phyloP scores from a whole-genome alignment of 2,113 vertebrate genomes.

The Spermophilus dauricus region DNA sequence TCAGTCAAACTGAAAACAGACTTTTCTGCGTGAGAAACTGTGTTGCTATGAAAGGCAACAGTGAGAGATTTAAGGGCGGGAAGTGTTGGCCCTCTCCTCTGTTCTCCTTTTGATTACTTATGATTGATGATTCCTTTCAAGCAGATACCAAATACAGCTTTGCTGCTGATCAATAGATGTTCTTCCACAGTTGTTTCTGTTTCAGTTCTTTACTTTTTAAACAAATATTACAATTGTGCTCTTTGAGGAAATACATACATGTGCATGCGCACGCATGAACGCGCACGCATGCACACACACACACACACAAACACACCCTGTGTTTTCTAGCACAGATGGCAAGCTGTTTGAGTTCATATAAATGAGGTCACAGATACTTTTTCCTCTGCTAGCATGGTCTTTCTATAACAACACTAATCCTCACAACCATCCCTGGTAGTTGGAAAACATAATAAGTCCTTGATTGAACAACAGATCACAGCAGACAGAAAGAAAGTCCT shows the following conservation, averaged over 20 bases:
- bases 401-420: background rate
- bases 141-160: constrained; percentile 6
- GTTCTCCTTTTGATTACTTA: constrained; percentile 57
- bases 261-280: accelerated
- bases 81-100: constrained; percentile 17
- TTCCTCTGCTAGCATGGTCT: background rate
- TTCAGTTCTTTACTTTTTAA: constrained; percentile 39
- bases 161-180: constrained; percentile 44
- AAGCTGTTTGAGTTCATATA: constrained; percentile 52
- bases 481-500: background rate
- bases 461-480: background rate
- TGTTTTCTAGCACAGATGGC: constrained; percentile 66
- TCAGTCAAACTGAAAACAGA: constrained; percentile 78
- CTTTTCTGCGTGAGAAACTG: constrained; percentile 77
- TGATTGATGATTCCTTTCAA: constrained; percentile 61
- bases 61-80: constrained; percentile 42
- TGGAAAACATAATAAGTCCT: constrained; percentile 33
- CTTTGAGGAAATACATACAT: background rate
- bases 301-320: background rate
- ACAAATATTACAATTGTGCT: background rate
- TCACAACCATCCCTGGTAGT: background rate
- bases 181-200: constrained; percentile 42
- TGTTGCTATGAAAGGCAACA: constrained; percentile 63
- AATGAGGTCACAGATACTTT: constrained; percentile 67
- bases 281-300: accelerated